Conservation (phyloP, 1,140 invertebrate genomes). For the Heliconius hewitsoni region DNA sequence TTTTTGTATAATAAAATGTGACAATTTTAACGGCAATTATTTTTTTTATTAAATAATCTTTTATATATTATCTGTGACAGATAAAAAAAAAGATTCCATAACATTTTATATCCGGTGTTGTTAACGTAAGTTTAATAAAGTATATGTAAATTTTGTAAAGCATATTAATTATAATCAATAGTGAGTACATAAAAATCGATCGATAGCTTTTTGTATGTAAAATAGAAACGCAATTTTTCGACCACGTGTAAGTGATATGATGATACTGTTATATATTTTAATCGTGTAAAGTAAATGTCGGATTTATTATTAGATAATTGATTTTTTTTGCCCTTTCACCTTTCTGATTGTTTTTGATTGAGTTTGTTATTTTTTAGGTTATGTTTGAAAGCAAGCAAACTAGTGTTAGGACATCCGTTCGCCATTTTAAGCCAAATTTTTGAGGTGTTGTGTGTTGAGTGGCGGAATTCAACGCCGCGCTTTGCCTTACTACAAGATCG, state of each 20-base stretch:
- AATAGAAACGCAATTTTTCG: conserved; percentile 41
- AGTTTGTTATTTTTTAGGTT: neutral
- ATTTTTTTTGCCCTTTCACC: conserved; percentile 18
- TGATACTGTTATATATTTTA: conserved; percentile 62
- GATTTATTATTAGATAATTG: conserved; percentile 50
- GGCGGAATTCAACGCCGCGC: no score
- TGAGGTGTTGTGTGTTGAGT: no score
- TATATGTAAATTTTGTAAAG: conserved; percentile 49
- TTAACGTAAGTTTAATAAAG: conserved; percentile 45
- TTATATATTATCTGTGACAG: conserved; percentile 27
- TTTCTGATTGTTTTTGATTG: neutral
- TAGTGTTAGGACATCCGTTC: no score
- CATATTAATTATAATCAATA: conserved; percentile 4
- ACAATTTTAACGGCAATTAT: conserved; percentile 8
- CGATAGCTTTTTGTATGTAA: conserved; percentile 60
- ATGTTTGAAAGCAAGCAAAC: no score
- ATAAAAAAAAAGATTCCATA: conserved; percentile 61
- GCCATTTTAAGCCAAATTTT: no score
- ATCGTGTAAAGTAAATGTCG: conserved; percentile 68
- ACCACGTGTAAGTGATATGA: conserved; percentile 50
- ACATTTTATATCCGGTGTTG: conserved; percentile 61
- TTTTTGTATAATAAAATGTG: conserved; percentile 7
- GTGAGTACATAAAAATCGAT: conserved; percentile 3
- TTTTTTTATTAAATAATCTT: neutral
- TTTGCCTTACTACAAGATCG: no score